Percentiles rank a stretch among this genome's conserved stretches.
Evolutionary conservation across 64 coral and sea anemone species (phyloP).

Genomic region (Pachyseris speciosa): DNA sequence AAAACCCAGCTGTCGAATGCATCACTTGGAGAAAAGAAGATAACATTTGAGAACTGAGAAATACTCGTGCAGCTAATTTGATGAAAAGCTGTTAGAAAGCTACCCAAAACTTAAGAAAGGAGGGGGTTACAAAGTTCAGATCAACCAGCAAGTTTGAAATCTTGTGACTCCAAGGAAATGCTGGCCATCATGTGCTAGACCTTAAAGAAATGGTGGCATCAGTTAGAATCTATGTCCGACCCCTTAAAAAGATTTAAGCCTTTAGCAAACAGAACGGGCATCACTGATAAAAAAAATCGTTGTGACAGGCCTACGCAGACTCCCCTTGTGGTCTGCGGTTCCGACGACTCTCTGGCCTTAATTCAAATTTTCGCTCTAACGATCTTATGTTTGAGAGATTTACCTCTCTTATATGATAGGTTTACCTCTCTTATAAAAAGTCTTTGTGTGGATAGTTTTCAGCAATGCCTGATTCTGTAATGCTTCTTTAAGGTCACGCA

Average conservation of each 20-base stretch:
- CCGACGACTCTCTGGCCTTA: no score
- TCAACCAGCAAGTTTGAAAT: slow-evolving; percentile 35
- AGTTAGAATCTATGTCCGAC: slow-evolving; percentile 9
- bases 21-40: slow-evolving; percentile 44
- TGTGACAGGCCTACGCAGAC: no score
- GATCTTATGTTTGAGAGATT: no score
- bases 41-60: slow-evolving; percentile 34
- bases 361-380: no score
- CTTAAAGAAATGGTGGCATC: slow-evolving; percentile 15
- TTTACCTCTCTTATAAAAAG: no score
- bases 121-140: slow-evolving; percentile 24
- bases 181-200: slow-evolving; percentile 27
- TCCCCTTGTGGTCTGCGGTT: no score
- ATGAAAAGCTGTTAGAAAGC: slow-evolving; percentile 13
- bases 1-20: neutral
- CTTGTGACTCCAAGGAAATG: neutral
- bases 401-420: no score
- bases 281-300: no score
- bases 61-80: neutral
- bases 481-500: no score
- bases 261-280: neutral
- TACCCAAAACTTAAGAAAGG: neutral
- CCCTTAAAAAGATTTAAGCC: slow-evolving; percentile 14
- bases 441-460: no score
- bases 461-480: no score